These are phyloP conservation scores for Synanthedon vespiformis DNA, from an alignment of 2,888 invertebrate genomes.

Conservation along the genomic window DNA sequence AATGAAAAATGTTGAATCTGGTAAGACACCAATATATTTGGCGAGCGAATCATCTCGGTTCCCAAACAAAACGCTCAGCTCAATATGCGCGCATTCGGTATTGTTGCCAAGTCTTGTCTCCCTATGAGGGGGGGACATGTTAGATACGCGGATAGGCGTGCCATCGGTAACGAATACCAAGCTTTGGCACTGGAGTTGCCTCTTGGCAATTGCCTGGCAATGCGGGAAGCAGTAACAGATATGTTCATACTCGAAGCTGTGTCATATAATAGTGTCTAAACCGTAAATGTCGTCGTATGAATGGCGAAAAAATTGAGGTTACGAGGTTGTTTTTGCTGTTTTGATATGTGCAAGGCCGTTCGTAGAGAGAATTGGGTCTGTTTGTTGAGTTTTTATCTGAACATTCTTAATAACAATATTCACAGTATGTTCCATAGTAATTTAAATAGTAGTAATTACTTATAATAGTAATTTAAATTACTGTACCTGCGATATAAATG, in stretches of 20 bases:
- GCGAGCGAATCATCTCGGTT: slow-evolving; percentile 28
- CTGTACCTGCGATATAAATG: too few species aligned
- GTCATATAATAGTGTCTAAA: slow-evolving; percentile 15
- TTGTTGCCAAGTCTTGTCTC: slow-evolving; percentile 45
- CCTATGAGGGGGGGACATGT: slow-evolving; percentile 15
- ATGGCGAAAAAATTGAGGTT: slow-evolving; percentile 28
- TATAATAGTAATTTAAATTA: too few species aligned
- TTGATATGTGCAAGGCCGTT: slow-evolving; percentile 14
- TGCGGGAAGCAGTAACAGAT: not conserved
- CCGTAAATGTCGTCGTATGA: slow-evolving; percentile 27
- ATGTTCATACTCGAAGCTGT: slow-evolving; percentile 7
- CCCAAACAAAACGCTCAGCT: slow-evolving; percentile 53
- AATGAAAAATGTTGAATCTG: slow-evolving; percentile 23
- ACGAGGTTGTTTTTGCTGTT: slow-evolving; percentile 19
- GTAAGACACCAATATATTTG: slow-evolving; percentile 47
- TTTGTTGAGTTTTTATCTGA: not conserved
- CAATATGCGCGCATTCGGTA: slow-evolving; percentile 51
- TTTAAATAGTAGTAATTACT: too few species aligned
- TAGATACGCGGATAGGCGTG: slow-evolving; percentile 17
- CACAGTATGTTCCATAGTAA: too few species aligned
- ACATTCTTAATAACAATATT: not conserved
- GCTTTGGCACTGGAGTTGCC: slow-evolving; percentile 42
- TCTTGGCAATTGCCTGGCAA: slow-evolving; percentile 48
- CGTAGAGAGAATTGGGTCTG: slow-evolving; percentile 14
- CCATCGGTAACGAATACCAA: slow-evolving; percentile 33